These are phyloP conservation scores for Astyanax mexicanus DNA, from an alignment of 2,797 vertebrate genomes.

Conservation along the genomic window DNA sequence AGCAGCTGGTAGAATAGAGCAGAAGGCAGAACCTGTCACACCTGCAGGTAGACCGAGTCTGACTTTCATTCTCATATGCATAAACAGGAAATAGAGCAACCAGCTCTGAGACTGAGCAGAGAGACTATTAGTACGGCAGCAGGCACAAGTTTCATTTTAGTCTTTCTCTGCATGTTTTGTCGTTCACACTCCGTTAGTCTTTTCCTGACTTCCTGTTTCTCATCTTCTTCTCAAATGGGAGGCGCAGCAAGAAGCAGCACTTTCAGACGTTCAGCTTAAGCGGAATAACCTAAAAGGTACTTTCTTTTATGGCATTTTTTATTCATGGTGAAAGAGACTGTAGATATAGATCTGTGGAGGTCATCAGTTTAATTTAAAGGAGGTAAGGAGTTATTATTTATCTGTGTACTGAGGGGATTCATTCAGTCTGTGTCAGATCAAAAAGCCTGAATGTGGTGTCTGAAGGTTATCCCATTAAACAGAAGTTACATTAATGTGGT, in stretches of 20 bases:
- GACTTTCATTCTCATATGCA: background rate
- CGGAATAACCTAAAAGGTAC: conserved; percentile 8
- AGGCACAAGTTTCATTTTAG: background rate
- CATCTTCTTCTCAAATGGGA: background rate
- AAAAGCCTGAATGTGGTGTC: no score
- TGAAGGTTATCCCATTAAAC: no score
- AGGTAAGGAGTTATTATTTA: background rate
- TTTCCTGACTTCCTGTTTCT: conserved; percentile 45
- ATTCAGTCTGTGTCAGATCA: no score
- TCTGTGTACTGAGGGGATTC: no score
- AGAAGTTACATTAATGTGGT: no score
- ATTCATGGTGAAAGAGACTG: background rate
- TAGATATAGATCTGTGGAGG: background rate
- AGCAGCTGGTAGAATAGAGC: background rate
- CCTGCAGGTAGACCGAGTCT: background rate
- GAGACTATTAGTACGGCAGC: background rate
- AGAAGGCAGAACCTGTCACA: background rate
- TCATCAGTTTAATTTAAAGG: background rate
- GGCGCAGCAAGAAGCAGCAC: background rate
- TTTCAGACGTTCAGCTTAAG: background rate
- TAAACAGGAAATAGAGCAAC: conserved; percentile 27
- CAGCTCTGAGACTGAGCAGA: background rate
- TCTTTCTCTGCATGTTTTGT: conserved; percentile 15
- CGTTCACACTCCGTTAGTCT: background rate
- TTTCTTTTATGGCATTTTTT: background rate